Evolutionary conservation across 1,140 invertebrate species (phyloP).

Genomic region (Trichogramma pretiosum): DNA sequence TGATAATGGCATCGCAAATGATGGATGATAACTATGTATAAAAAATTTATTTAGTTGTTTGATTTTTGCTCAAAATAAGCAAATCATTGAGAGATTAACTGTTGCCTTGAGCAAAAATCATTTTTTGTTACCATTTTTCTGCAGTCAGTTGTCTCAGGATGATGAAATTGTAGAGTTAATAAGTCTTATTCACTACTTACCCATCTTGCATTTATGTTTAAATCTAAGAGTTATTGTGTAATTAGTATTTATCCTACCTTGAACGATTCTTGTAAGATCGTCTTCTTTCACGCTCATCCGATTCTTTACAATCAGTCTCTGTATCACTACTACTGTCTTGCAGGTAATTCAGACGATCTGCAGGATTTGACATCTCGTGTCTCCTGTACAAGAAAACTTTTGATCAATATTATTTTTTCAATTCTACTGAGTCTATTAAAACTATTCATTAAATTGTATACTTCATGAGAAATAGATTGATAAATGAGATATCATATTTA

Average conservation of each 20-base stretch:
- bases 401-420: no score
- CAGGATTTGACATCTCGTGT: conserved; percentile 43
- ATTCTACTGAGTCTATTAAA: no score
- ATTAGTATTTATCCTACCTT: conserved; percentile 43
- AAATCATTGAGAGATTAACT: neutral
- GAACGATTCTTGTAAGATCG: conserved; percentile 58
- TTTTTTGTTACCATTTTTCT: conserved; percentile 16
- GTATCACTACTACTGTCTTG: conserved; percentile 62
- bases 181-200: no score
- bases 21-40: conserved; percentile 18
- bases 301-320: conserved; percentile 58
- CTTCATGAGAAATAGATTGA: conserved; percentile 13
- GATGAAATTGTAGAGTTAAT: conserved; percentile 12
- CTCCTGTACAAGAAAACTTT: conserved; percentile 28
- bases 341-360: conserved; percentile 44
- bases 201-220: no score
- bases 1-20: conserved; percentile 18
- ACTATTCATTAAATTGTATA: no score
- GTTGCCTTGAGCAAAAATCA: conserved; percentile 17
- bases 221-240: no score
- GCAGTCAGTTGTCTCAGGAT: conserved; percentile 12
- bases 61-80: conserved; percentile 14
- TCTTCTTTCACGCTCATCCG: conserved; percentile 50
- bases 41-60: no score
- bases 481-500: no score